Evolutionary conservation across 1,140 invertebrate genomes (phyloP).

Genomic region (Eulimnadia texana): DNA sequence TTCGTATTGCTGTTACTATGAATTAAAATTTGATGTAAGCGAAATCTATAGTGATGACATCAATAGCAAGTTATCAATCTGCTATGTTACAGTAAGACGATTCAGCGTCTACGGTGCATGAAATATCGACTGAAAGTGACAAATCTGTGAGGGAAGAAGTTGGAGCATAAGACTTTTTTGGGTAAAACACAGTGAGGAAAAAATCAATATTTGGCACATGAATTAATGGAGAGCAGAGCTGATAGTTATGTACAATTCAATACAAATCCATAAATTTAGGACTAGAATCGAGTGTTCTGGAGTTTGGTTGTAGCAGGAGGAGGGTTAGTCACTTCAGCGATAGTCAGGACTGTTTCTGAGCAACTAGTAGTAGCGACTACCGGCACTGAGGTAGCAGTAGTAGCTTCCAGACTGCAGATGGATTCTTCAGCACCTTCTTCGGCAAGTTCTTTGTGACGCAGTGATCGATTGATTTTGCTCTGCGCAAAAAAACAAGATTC

Average conservation of each 20-base stretch:
- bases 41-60: too few relatives aligned
- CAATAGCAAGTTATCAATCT: too few relatives aligned
- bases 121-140: too few relatives aligned
- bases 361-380: not conserved
- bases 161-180: too few relatives aligned
- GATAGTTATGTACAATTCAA: too few relatives aligned
- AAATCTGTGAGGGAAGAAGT: too few relatives aligned
- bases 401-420: slow-evolving; percentile 56
- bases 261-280: too few relatives aligned
- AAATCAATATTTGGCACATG: not conserved
- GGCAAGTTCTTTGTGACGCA: slow-evolving; percentile 11
- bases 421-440: slow-evolving; percentile 41
- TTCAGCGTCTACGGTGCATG: too few relatives aligned
- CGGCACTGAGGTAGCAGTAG: slow-evolving; percentile 24
- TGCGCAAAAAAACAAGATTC: slow-evolving; percentile 13
- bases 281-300: not conserved
- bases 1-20: too few relatives aligned
- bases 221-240: not conserved
- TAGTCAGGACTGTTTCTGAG: not conserved
- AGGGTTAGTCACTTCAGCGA: not conserved
- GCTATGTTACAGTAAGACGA: too few relatives aligned
- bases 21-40: too few relatives aligned
- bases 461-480: slow-evolving; percentile 17
- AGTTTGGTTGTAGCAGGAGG: not conserved
- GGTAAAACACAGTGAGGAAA: too few relatives aligned